Percentiles rank a stretch among this genome's conserved stretches.
These are phyloP conservation scores for Drymodes brunneopygia DNA, from an alignment of 2,113 vertebrate species.

Conservation along the genomic window DNA sequence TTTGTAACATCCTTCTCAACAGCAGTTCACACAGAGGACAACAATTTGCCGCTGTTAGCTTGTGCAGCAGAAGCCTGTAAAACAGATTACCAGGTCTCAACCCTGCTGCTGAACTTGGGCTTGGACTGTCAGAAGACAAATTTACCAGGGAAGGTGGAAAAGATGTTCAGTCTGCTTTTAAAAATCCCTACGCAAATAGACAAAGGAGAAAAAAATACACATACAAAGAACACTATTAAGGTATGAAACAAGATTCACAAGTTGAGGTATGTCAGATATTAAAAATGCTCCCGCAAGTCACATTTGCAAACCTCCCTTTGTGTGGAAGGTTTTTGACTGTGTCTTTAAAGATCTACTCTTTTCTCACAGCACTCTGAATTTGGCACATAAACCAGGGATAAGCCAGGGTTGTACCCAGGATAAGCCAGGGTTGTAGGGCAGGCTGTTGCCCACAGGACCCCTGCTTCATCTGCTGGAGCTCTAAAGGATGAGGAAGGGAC, in stretches of 20 bases:
- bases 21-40: not conserved
- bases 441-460: accelerated
- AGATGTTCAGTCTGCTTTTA: not conserved
- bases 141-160: not conserved
- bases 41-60: not conserved
- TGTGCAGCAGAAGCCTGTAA: not conserved
- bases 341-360: not conserved
- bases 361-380: not conserved
- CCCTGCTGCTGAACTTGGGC: not conserved
- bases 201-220: not conserved
- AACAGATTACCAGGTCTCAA: not conserved
- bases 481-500: not conserved
- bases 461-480: not conserved
- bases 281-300: not conserved
- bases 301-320: not conserved
- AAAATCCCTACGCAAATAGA: not conserved
- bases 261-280: not conserved
- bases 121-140: not conserved
- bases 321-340: not conserved
- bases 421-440: not conserved
- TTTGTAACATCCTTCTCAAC: not conserved
- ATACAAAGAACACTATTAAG: not conserved
- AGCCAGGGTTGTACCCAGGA: not conserved
- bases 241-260: not conserved
- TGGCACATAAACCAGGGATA: accelerated